phyloP scores from a whole-genome alignment of 2,797 vertebrate species.

The Pelodytes ibericus region DNA sequence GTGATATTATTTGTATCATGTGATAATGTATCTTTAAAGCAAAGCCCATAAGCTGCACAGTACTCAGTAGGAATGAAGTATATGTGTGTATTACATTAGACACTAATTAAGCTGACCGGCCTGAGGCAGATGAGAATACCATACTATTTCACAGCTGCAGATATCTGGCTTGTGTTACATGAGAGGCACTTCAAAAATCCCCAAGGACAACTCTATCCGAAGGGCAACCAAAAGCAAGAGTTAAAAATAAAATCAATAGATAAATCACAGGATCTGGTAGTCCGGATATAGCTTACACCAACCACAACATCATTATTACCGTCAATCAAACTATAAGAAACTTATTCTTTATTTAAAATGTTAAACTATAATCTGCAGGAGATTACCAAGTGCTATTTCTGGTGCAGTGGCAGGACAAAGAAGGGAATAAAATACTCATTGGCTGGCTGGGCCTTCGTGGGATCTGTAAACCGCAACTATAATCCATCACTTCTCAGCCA shows the following conservation, averaged over 20 bases:
- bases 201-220: background rate
- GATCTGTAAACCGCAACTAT: too few relatives aligned
- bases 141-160: conserved; percentile 1
- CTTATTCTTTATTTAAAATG: too few relatives aligned
- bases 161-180: background rate
- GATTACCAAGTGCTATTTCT: too few relatives aligned
- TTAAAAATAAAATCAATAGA: background rate
- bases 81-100: background rate
- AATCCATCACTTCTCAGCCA: too few relatives aligned
- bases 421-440: too few relatives aligned
- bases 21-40: background rate
- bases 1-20: background rate
- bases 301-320: too few relatives aligned
- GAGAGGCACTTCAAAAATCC: background rate
- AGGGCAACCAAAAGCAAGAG: background rate
- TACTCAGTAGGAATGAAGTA: background rate
- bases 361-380: too few relatives aligned
- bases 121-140: background rate
- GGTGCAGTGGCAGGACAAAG: too few relatives aligned
- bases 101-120: background rate
- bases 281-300: too few relatives aligned
- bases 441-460: too few relatives aligned
- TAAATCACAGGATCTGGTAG: background rate
- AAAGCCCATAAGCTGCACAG: background rate
- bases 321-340: too few relatives aligned